These are phyloP conservation scores for Andrena camellia DNA, from an alignment of 2,888 invertebrate genomes.

Conservation along the genomic window DNA sequence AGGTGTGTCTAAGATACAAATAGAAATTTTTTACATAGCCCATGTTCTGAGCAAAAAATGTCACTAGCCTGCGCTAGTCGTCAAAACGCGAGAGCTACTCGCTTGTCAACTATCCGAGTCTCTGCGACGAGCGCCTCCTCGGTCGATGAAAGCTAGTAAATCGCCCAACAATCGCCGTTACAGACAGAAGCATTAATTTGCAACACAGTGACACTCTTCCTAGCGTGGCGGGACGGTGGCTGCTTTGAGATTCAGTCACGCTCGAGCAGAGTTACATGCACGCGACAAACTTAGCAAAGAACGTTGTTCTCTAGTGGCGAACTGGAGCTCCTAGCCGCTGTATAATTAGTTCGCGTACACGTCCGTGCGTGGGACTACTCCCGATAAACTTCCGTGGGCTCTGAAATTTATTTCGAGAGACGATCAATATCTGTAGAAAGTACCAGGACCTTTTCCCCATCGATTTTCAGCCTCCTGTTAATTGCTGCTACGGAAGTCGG, in stretches of 20 bases:
- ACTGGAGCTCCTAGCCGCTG: conserved; percentile 14
- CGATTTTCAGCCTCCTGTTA: not conserved
- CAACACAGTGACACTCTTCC: conserved; percentile 13
- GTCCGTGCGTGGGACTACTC: conserved; percentile 21
- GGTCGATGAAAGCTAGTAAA: conserved; percentile 15
- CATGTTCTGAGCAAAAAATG: not conserved
- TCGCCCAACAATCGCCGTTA: not conserved
- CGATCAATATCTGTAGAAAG: conserved; percentile 30
- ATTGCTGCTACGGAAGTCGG: not conserved
- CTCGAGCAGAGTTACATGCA: not conserved
- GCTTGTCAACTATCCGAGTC: conserved; percentile 12
- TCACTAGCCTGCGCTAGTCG: not conserved
- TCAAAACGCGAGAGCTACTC: not conserved
- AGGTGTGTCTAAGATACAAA: no score
- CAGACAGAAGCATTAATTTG: conserved; percentile 14
- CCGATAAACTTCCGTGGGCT: conserved; percentile 11
- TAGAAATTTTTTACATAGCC: no score
- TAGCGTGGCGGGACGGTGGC: not conserved
- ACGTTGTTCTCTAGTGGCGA: conserved; percentile 10
- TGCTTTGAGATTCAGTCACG: conserved; percentile 10
- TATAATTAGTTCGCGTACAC: conserved; percentile 29
- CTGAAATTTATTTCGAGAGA: conserved; percentile 7
- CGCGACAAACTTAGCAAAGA: conserved; percentile 28
- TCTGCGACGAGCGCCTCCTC: not conserved
- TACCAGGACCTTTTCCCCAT: not conserved